These are phyloP conservation scores for Chiloscyllium punctatum DNA, from an alignment of 2,797 vertebrate species.

Conservation along the genomic window DNA sequence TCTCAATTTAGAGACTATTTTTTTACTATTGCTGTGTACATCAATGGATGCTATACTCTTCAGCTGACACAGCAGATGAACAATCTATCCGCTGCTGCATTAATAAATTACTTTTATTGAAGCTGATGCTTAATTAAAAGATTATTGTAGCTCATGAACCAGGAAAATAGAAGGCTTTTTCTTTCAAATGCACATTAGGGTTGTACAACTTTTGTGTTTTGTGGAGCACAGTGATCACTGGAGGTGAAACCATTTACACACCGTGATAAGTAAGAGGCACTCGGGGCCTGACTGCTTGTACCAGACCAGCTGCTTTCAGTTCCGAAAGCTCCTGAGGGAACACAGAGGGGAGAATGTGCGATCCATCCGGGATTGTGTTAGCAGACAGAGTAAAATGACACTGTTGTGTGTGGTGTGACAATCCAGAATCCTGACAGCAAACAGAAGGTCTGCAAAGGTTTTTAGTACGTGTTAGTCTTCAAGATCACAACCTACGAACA, in stretches of 20 bases:
- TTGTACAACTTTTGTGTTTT: constrained; percentile 25
- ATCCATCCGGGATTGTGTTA: constrained; percentile 37
- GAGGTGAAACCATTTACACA: constrained; percentile 36
- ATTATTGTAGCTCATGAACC: neutral
- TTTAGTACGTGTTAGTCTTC: constrained; percentile 21
- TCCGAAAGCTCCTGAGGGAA: constrained; percentile 36
- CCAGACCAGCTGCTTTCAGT: constrained; percentile 37
- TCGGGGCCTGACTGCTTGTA: constrained; percentile 27
- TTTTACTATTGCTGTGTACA: constrained; percentile 4
- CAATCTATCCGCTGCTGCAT: neutral
- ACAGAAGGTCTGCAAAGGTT: constrained; percentile 31
- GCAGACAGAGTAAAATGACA: constrained; percentile 36
- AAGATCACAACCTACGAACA: constrained; percentile 27
- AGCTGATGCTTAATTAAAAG: constrained; percentile 11
- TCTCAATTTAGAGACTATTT: neutral
- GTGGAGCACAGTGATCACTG: constrained; percentile 34
- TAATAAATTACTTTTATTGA: constrained; percentile 33
- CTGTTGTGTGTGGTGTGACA: constrained; percentile 31
- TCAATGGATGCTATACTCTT: constrained; percentile 9
- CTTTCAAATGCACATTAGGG: constrained; percentile 21
- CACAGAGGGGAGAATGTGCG: constrained; percentile 29
- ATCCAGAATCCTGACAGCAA: constrained; percentile 30
- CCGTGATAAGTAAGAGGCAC: constrained; percentile 34
- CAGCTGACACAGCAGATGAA: neutral
- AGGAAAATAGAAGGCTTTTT: constrained; percentile 1